These are phyloP conservation scores for Eugnorisma glareosa DNA, from an alignment of 2,888 invertebrate species.

Conservation along the genomic window DNA sequence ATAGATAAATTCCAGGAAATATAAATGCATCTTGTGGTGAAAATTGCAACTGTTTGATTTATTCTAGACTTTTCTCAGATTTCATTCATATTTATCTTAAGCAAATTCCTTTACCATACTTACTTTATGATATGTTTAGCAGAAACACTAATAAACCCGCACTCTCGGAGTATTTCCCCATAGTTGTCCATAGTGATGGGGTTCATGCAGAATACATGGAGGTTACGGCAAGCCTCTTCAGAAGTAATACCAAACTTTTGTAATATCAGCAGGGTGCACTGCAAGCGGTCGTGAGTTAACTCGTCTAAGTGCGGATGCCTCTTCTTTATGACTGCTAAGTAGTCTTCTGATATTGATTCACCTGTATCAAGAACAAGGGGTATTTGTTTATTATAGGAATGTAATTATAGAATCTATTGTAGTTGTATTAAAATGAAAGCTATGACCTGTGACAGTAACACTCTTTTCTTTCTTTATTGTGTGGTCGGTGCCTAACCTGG, in stretches of 20 bases:
- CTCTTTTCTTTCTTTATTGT: no score
- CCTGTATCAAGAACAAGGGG: constrained; percentile 71
- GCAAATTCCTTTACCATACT: constrained; percentile 9
- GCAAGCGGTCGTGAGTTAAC: constrained; percentile 77
- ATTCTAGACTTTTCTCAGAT: background rate
- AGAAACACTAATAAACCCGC: constrained; percentile 88
- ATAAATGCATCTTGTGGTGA: background rate
- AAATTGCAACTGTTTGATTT: background rate
- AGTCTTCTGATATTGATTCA: constrained; percentile 69
- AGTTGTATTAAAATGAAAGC: background rate
- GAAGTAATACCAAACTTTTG: constrained; percentile 86
- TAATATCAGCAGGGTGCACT: constrained; percentile 80
- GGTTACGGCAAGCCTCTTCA: constrained; percentile 88
- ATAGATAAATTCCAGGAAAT: background rate
- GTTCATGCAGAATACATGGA: constrained; percentile 90
- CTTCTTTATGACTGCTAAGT: constrained; percentile 74
- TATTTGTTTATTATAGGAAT: background rate
- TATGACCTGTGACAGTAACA: background rate
- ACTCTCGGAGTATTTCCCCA: constrained; percentile 91
- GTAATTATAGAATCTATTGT: background rate
- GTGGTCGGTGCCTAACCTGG: no score
- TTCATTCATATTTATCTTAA: background rate
- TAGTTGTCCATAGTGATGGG: constrained; percentile 91
- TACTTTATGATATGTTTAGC: constrained; percentile 86
- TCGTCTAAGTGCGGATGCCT: constrained; percentile 82